Evolutionary conservation across 2,113 vertebrate species (phyloP).

Genomic region (Rhabdomys dilectus): DNA sequence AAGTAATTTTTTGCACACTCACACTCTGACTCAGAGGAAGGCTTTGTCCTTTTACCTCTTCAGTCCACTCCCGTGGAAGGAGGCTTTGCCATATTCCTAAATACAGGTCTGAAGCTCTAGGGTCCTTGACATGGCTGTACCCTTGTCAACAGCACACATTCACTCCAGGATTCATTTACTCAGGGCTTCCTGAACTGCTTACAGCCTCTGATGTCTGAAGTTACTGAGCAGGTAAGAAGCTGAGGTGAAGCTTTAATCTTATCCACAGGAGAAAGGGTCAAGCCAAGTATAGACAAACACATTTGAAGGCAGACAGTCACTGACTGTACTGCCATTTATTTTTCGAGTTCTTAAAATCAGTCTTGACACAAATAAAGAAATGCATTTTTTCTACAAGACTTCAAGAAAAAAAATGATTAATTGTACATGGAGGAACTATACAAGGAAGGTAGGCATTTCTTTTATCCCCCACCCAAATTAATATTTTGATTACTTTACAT

Average conservation of each 20-base stretch:
- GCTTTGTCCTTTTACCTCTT: not conserved
- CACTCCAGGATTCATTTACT: not conserved
- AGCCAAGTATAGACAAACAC: not conserved
- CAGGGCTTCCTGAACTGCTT: not conserved
- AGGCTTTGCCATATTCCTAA: not conserved
- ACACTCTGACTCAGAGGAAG: not conserved
- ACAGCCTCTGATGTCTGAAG: not conserved
- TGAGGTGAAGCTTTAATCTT: not conserved
- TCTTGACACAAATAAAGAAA: not conserved
- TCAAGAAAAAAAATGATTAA: not conserved
- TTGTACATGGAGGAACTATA: not conserved
- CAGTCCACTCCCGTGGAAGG: not conserved
- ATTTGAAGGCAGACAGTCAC: not conserved
- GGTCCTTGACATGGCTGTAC: not conserved
- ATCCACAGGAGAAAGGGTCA: not conserved
- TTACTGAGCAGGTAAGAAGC: not conserved
- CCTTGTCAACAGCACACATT: not conserved
- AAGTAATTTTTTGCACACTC: not conserved
- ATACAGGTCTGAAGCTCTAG: not conserved
- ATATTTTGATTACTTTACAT: no score
- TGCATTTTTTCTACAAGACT: constrained; percentile 2
- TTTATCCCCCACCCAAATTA: no score
- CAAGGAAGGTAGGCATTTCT: not conserved
- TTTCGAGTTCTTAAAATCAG: not conserved
- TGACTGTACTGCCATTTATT: not conserved